Base-by-base conservation (phyloP, 2,113 vertebrate genomes). In the Tetrax tetrax region DNA sequence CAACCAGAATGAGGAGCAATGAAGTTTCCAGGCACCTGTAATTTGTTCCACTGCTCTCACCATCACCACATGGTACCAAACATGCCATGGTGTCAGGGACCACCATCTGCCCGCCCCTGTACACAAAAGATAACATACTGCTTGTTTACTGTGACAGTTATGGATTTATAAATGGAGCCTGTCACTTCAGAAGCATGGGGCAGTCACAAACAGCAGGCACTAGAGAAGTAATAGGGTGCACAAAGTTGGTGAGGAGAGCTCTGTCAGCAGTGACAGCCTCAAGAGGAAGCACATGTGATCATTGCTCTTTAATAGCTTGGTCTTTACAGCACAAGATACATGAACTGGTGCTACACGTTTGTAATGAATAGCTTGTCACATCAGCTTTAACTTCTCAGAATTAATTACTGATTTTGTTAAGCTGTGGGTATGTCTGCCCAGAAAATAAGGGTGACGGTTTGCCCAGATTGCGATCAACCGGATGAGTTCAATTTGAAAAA, bases 1-100 rank as follows among this genome's bases (percentile, higher is more conserved):
- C 23, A 69, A 53, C 19, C 14, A 70, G 10, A 19, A 24, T 35
- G 28, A 43, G 15, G 24, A 75, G 9, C 0, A 0, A 28, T n/a
- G 35, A 51, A 71, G 19, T 82, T 87, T 90, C 18, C 35, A 64
- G 29, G 6, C 27, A 47, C 14, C 6, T 63, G 24, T 19, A 33
- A 8, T 69, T 78, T 70, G 38, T 56, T 93, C 48, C 10, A 8
- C 19, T 47, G 37, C 22, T 21, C 35, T 19, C 50, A 61, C 11
- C n/a, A 78, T 54, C 27, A 87, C 14, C 3, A 41, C 11, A 18
- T 21, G 41, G 41, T 43, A 43, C 41, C 41, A 43, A 43, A 43
- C 41, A 43, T 16, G 41, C 41, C 41, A 43, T 43, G 5, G 10
- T 41, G 12, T 41, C 35, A 56, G 47, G 16, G 25, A 63, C 38